phyloP scores from a whole-genome alignment of 2,888 invertebrate species.

The Chironomus riparius region DNA sequence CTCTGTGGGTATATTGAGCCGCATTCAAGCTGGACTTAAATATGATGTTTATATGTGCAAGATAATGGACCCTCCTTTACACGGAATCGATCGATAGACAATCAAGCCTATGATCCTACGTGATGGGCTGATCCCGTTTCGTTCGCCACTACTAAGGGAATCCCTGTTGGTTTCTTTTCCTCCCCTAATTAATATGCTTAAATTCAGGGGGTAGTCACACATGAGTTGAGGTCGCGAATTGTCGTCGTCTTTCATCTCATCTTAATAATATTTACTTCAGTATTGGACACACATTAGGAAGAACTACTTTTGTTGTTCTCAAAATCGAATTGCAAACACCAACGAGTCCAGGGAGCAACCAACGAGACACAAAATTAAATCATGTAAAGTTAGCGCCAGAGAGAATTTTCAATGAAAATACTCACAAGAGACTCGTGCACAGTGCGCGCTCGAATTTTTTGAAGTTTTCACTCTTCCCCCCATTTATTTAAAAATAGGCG shows the following conservation, averaged over 20 bases:
- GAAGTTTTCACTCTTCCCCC: not conserved
- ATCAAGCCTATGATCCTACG: conserved; percentile 44
- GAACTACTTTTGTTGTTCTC: not conserved
- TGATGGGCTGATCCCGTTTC: conserved; percentile 54
- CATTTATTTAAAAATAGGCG: conserved; percentile 12
- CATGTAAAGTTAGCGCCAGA: conserved; percentile 8
- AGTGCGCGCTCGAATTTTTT: no score
- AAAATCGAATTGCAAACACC: not conserved
- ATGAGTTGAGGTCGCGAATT: conserved; percentile 42
- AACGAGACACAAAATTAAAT: no score
- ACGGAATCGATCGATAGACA: conserved; percentile 46
- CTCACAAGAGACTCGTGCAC: not conserved
- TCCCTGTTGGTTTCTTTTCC: conserved; percentile 60
- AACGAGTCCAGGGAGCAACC: not conserved
- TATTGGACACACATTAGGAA: not conserved
- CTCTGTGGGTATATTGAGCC: conserved; percentile 44
- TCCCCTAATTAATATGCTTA: conserved; percentile 62
- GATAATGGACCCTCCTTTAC: conserved; percentile 43
- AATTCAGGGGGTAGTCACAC: conserved; percentile 46
- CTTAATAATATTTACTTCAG: conserved; percentile 13
- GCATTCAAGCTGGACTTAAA: conserved; percentile 47
- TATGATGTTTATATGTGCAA: conserved; percentile 32
- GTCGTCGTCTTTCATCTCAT: conserved; percentile 30
- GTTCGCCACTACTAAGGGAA: conserved; percentile 56
- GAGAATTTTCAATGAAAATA: not conserved